Percentiles rank a stretch among this genome's conserved stretches.
These are phyloP conservation scores for Picathartes gymnocephalus DNA, from an alignment of 2,113 vertebrate species.

Conservation along the genomic window DNA sequence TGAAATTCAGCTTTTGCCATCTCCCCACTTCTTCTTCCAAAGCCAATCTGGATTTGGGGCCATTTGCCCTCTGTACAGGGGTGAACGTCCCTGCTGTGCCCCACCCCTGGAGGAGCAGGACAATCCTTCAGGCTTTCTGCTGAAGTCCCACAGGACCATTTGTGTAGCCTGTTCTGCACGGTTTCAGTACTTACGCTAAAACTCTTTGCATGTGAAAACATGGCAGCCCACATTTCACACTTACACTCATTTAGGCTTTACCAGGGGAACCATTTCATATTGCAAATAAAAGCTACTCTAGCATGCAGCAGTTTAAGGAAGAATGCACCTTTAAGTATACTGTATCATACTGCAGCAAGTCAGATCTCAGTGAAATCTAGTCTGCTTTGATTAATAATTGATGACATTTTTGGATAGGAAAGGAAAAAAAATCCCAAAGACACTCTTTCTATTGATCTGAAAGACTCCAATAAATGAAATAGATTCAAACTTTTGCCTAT, in stretches of 20 bases:
- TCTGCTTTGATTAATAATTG: slow-evolving; percentile 62
- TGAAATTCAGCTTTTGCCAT: background rate
- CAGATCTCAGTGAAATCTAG: slow-evolving; percentile 15
- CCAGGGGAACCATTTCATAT: background rate
- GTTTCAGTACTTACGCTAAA: background rate
- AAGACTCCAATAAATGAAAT: slow-evolving; percentile 3
- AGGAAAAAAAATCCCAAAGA: background rate
- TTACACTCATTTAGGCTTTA: background rate
- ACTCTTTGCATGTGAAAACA: background rate
- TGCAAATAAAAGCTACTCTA: background rate
- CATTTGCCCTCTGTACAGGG: background rate
- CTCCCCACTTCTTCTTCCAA: background rate
- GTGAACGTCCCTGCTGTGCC: rapidly evolving
- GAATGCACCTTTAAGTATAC: background rate
- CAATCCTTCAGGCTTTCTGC: background rate
- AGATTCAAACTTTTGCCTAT: background rate
- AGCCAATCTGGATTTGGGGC: background rate
- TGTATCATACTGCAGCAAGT: background rate
- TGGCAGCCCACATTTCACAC: background rate
- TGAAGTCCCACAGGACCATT: background rate
- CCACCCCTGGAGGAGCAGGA: rapidly evolving
- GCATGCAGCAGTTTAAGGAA: background rate
- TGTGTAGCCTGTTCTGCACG: background rate
- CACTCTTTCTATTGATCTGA: background rate
- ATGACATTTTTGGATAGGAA: slow-evolving; percentile 18